Percentiles rank a stretch among this genome's conserved stretches.
Conservation (phyloP, 2,113 vertebrate species). For the Calcarius ornatus region DNA sequence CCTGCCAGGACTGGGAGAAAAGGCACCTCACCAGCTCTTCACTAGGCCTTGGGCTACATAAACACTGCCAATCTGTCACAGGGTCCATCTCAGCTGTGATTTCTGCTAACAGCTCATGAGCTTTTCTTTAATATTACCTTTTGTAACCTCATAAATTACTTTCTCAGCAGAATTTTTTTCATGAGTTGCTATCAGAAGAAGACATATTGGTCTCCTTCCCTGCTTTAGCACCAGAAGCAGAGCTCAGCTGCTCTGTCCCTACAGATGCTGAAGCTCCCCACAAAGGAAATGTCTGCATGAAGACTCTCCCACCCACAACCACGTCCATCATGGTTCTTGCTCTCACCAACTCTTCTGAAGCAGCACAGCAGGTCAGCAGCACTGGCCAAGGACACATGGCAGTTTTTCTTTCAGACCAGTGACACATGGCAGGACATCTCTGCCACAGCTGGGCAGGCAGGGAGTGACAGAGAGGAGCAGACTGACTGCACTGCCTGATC, state of each 20-base stretch:
- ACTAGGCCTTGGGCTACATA: background rate
- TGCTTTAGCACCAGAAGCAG: background rate
- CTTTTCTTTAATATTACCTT: background rate
- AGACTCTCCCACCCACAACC: background rate
- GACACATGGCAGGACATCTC: background rate
- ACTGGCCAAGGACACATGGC: fast-evolving
- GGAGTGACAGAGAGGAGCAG: background rate
- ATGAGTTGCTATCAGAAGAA: background rate
- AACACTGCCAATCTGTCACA: background rate
- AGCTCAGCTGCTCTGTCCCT: background rate
- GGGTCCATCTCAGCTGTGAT: background rate
- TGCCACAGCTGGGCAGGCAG: background rate
- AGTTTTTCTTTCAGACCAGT: background rate
- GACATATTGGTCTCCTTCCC: background rate
- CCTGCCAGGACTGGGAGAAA: background rate
- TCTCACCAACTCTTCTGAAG: background rate
- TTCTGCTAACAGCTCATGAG: background rate
- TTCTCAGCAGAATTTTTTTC: background rate
- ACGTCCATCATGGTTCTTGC: fast-evolving
- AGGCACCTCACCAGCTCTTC: background rate
- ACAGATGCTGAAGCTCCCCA: background rate
- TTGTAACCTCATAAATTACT: background rate
- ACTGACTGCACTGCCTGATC: background rate
- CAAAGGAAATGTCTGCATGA: background rate
- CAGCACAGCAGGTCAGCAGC: background rate